A percentile compares a stretch with the other conserved stretches of the same genome.
Conservation (phyloP, 2,113 vertebrate species). For the Pomatostomus ruficeps region DNA sequence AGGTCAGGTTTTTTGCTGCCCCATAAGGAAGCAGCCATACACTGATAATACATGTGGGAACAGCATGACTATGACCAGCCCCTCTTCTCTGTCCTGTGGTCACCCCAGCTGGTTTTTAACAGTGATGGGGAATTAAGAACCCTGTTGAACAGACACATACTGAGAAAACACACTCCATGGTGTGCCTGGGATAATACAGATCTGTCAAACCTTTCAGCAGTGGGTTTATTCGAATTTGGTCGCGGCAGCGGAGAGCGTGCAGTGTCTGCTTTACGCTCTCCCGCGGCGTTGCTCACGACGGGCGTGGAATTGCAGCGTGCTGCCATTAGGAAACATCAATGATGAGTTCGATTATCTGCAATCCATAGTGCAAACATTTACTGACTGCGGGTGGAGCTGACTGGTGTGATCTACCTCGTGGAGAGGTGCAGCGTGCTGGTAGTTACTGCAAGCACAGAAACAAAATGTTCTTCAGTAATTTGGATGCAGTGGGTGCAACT, state of each 20-base stretch:
- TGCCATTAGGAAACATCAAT: neutral
- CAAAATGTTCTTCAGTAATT: neutral
- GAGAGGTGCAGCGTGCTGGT: neutral
- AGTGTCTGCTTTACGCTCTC: neutral
- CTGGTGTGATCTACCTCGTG: neutral
- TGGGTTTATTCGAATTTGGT: neutral
- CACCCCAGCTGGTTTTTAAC: neutral
- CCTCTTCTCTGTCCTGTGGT: neutral
- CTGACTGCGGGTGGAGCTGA: neutral
- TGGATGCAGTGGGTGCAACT: neutral
- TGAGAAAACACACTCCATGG: neutral
- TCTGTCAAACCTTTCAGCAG: neutral
- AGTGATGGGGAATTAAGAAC: neutral
- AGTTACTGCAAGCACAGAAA: neutral
- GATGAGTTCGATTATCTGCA: neutral
- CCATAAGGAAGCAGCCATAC: neutral
- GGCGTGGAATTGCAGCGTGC: neutral
- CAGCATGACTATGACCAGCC: neutral
- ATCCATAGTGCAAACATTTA: neutral
- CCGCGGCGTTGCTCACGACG: rapidly evolving
- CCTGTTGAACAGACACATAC: neutral
- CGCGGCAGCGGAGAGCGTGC: rapidly evolving
- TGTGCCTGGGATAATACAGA: neutral
- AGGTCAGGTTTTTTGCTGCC: neutral
- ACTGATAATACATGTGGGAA: neutral